Conservation (phyloP, 2,888 invertebrate genomes). For the Tigriopus californicus region DNA sequence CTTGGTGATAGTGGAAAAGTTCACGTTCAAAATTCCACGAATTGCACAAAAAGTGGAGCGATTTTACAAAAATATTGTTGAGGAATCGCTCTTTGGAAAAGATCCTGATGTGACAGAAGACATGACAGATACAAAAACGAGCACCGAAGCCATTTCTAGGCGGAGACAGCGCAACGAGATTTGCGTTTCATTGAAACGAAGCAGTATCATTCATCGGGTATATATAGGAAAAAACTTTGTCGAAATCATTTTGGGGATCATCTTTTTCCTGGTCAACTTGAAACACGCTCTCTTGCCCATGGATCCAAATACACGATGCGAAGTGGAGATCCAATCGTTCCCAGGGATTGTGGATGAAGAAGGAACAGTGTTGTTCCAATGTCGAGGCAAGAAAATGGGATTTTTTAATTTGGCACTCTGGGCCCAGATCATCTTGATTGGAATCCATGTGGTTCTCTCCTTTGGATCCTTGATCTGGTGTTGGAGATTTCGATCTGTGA, state of each 20-base stretch:
- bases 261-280: slow-evolving; percentile 6
- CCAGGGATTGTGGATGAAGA: background rate
- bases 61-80: slow-evolving; percentile 14
- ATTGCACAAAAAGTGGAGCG: slow-evolving; percentile 13
- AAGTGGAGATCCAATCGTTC: background rate
- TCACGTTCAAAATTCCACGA: slow-evolving; percentile 7
- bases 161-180: slow-evolving; percentile 12
- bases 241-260: slow-evolving; percentile 1
- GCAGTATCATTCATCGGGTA: slow-evolving; percentile 10
- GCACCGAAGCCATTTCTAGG: slow-evolving; percentile 7
- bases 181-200: slow-evolving; percentile 13
- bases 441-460: background rate
- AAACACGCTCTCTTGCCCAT: background rate
- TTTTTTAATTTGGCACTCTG: slow-evolving; percentile 5
- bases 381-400: slow-evolving; percentile 10
- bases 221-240: slow-evolving; percentile 10
- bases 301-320: background rate
- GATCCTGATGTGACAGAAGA: slow-evolving; percentile 15
- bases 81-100: slow-evolving; percentile 15
- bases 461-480: slow-evolving; percentile 7
- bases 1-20: slow-evolving; percentile 11
- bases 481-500: background rate
- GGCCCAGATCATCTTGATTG: background rate
- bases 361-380: slow-evolving; percentile 8
- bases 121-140: slow-evolving; percentile 1